These are phyloP conservation scores for Sciurus vulgaris DNA, from an alignment of 2,797 vertebrate genomes.

Conservation along the genomic window DNA sequence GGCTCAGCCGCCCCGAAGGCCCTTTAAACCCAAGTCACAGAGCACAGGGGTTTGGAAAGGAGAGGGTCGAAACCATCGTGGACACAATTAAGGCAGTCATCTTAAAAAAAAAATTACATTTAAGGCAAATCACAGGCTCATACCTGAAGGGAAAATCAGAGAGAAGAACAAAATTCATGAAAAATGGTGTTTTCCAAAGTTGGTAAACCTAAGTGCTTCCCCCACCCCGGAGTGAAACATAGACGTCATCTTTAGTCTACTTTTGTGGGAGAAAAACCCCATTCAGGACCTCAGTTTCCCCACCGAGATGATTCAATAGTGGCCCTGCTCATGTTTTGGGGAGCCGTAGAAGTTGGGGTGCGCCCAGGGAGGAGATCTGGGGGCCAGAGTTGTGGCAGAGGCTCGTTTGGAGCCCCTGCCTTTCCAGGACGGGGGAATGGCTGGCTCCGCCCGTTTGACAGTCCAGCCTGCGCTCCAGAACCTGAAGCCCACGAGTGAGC, in stretches of 20 bases:
- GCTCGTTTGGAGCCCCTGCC: neutral
- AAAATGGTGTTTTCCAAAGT: neutral
- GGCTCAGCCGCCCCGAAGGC: no score
- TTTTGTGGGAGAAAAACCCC: neutral
- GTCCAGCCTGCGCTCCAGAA: accelerated
- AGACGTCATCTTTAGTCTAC: neutral
- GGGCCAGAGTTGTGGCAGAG: neutral
- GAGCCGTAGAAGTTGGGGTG: neutral
- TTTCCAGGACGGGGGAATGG: neutral
- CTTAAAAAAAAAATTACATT: no score
- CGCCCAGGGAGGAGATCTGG: neutral
- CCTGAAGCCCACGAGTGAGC: neutral
- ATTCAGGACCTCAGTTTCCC: neutral
- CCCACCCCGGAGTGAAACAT: neutral
- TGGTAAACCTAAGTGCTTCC: neutral
- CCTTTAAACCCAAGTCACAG: no score
- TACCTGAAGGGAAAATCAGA: no score
- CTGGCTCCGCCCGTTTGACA: neutral
- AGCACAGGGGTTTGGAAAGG: no score
- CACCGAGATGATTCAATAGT: accelerated
- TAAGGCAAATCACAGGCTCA: no score
- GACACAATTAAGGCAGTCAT: no score
- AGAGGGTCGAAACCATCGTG: no score
- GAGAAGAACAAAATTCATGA: no score
- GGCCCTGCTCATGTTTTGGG: neutral